Evolutionary conservation across 37 sponge, comb jelly and placozoan genomes (phyloP).

Genomic region (Chondrosia reniformis): DNA sequence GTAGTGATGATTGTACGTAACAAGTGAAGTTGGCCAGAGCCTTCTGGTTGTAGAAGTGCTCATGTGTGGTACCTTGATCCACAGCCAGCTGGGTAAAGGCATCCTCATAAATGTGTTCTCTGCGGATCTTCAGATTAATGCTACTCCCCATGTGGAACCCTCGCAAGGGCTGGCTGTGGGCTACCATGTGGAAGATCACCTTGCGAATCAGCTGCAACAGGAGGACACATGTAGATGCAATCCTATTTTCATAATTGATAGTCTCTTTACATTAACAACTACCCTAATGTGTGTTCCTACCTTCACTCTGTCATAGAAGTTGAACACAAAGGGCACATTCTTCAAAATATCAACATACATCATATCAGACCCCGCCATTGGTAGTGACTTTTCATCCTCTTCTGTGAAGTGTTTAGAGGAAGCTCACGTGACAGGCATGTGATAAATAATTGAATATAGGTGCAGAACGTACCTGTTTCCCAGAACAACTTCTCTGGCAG

Average conservation of each 20-base stretch:
- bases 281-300: slow-evolving; percentile 79
- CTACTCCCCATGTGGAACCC: slow-evolving; percentile 50
- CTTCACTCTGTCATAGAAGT: slow-evolving; percentile 67
- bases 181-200: slow-evolving; percentile 18
- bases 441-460: too few species aligned
- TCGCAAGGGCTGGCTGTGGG: slow-evolving; percentile 31
- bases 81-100: slow-evolving; percentile 74
- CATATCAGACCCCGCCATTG: slow-evolving; percentile 16
- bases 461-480: too few species aligned
- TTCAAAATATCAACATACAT: slow-evolving; percentile 40
- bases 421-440: too few species aligned
- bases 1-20: not conserved
- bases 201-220: slow-evolving; percentile 42
- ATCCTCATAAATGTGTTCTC: slow-evolving; percentile 88
- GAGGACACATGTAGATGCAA: not conserved
- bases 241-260: too few species aligned
- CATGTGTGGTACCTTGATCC: slow-evolving; percentile 30
- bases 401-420: too few species aligned
- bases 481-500: too few species aligned
- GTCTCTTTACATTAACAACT: slow-evolving; percentile 81
- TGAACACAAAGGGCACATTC: slow-evolving; percentile 69
- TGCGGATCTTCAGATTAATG: slow-evolving; percentile 40
- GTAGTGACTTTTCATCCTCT: not conserved
- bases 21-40: not conserved
- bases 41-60: not conserved